Base-by-base conservation (phyloP, 2,888 invertebrate species). In the Pyrochroa serraticornis region DNA sequence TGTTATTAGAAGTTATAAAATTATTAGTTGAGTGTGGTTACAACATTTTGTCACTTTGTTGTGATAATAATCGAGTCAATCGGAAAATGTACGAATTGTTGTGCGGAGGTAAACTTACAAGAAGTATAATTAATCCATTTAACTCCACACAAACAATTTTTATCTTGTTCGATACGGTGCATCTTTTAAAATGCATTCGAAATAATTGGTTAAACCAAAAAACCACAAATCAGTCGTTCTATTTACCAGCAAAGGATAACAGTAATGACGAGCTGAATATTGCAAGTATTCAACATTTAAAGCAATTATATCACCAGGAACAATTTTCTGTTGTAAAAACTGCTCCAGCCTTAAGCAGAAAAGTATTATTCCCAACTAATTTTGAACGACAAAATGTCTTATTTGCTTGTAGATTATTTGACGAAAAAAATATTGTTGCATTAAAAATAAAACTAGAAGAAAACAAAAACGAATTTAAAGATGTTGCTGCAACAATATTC, bases 61-160 rank as follows among this genome's bases (percentile, higher is more conserved):
- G 13, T 13, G 41, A 41, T 41, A 41, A 41, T 41, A 41, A 41
- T 14, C 9, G 12, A 10, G 41, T 41, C 13, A 41, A 41, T 41
- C 41, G 41, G 13, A 41, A 41, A 41, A 13, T 10, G 13, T 13
- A 12, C n/a, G 41, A 41, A 41, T 12, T 41, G 12, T n/a, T 41
- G n/a, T 41, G 41, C 12, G 41, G 41, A n/a, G 41, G 41, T 10
- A n/a, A 10, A 13, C 41, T 41, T 10, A 14, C n/a, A n/a, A 10
- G 12, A 10, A 12, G n/a, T 14, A 41, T 41, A 12, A 12, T 12
- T n/a, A 8, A 41, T 41, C 41, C 41, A 8, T 41, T 41, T 14
- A 41, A 41, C 8, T n/a, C 12, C 8, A 41, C 9, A 10, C 12
- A 12, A 8, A 41, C 9, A 10, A 41, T 41, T 10, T 41, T 41